Evolutionary conservation across 2,113 vertebrate species (phyloP).

Genomic region (Phaethon lepturus): DNA sequence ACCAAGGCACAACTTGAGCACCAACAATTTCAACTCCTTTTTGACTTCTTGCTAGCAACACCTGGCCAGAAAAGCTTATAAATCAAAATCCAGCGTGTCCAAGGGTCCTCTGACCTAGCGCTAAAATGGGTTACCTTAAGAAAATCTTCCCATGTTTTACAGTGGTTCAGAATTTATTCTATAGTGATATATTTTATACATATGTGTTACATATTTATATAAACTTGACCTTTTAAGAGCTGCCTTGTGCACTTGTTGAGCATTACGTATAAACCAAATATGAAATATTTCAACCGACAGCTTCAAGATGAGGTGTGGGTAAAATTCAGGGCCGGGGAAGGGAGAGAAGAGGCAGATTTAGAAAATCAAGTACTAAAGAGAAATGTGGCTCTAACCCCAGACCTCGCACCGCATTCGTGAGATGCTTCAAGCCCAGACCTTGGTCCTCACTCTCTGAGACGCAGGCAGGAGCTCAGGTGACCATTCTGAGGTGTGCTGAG

Average conservation of each 20-base stretch:
- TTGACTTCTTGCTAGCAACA: background rate
- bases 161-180: background rate
- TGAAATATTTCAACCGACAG: background rate
- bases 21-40: background rate
- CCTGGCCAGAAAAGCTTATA: background rate
- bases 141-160: background rate
- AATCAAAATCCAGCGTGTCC: background rate
- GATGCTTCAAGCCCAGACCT: background rate
- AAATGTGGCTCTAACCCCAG: background rate
- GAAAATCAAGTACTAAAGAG: background rate
- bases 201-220: background rate
- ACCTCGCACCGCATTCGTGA: background rate
- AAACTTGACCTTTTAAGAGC: conserved; percentile 2
- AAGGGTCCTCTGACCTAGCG: background rate
- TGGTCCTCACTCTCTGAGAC: accelerated
- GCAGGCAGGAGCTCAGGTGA: background rate
- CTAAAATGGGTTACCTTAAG: background rate
- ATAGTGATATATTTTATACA: background rate
- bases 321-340: background rate
- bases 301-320: background rate
- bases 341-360: background rate
- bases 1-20: background rate
- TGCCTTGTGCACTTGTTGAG: background rate
- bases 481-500: background rate
- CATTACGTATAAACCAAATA: background rate